Conservation (phyloP, 2,113 vertebrate genomes). For the Pseudorectes ferrugineus region DNA sequence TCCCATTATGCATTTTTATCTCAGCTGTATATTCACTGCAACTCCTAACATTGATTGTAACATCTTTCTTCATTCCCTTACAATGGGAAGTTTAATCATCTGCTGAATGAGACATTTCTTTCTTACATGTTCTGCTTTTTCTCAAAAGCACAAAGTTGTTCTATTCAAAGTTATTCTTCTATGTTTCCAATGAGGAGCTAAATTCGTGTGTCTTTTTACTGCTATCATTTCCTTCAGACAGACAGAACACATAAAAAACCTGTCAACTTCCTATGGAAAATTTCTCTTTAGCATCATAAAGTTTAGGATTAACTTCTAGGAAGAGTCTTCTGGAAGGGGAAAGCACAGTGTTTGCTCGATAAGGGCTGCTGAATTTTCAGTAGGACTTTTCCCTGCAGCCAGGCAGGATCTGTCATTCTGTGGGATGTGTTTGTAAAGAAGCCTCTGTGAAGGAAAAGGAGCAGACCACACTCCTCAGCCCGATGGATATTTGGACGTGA, state of each 20-base stretch:
- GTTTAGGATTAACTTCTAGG: not conserved
- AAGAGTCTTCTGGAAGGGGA: not conserved
- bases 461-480: not conserved
- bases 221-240: not conserved
- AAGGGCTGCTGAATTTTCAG: not conserved
- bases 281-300: not conserved
- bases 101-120: not conserved
- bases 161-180: not conserved
- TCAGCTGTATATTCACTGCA: not conserved
- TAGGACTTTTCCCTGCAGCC: not conserved
- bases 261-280: not conserved
- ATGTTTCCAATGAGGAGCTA: not conserved
- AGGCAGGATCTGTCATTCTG: not conserved
- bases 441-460: not conserved
- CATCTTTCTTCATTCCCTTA: not conserved
- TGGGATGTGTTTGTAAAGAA: not conserved
- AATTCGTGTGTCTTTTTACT: not conserved
- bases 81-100: not conserved
- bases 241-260: not conserved
- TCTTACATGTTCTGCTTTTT: not conserved
- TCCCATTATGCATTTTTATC: not conserved
- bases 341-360: not conserved
- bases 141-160: not conserved
- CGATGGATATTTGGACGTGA: not conserved
- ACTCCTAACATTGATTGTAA: not conserved